Conservation (phyloP, 2,888 invertebrate genomes). For the Campoplex capitator region DNA sequence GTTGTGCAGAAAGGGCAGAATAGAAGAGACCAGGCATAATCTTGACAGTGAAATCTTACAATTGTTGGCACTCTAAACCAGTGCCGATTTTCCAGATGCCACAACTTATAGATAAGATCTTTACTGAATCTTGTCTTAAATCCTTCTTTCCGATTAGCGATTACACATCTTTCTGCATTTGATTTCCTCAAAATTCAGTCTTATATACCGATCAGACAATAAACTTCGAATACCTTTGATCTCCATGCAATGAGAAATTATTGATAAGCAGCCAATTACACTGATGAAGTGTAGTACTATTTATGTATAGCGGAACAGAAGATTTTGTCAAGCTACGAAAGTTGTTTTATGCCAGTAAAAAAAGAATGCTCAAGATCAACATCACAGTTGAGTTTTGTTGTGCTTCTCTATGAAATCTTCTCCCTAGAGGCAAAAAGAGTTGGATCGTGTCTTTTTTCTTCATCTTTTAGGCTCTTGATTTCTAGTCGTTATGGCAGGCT, state of each 20-base stretch:
- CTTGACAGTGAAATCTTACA: slow-evolving; percentile 30
- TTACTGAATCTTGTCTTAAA: not conserved
- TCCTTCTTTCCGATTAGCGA: not conserved
- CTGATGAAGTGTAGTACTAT: not conserved
- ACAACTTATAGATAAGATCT: not conserved
- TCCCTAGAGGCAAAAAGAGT: slow-evolving; percentile 27
- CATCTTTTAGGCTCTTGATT: slow-evolving; percentile 28
- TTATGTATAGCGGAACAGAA: slow-evolving; percentile 1
- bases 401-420: not conserved
- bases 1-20: slow-evolving; percentile 28
- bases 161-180: not conserved
- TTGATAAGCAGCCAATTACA: not conserved
- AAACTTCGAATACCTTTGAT: not conserved
- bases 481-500: slow-evolving; percentile 3
- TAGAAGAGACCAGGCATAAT: slow-evolving; percentile 28
- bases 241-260: not conserved
- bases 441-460: slow-evolving; percentile 21
- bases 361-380: slow-evolving; percentile 30
- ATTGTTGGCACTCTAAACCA: slow-evolving; percentile 35
- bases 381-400: slow-evolving; percentile 24
- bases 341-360: slow-evolving; percentile 33
- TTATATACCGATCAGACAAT: not conserved
- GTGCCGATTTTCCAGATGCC: slow-evolving; percentile 15
- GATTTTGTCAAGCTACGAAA: slow-evolving; percentile 18
- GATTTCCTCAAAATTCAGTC: not conserved